Base-by-base conservation (phyloP, 2,113 vertebrate species). In the Heterochromis multidens region DNA sequence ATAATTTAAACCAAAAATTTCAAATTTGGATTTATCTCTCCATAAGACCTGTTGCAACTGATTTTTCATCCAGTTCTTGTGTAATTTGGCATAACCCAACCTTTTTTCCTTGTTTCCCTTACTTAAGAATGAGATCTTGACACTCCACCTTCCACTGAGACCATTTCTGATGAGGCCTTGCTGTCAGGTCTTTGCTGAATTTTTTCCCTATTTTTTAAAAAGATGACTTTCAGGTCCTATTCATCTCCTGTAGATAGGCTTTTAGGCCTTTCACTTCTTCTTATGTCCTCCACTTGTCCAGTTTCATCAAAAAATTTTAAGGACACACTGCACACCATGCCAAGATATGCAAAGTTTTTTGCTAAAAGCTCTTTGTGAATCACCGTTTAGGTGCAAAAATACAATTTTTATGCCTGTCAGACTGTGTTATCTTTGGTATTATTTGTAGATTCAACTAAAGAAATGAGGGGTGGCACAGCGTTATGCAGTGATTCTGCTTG, bases 1-100 rank as follows among this genome's bases (percentile, higher is more conserved):
- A 27, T 25, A 6, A n/a, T 7, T 43, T 43, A 43, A 25, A 43
- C 4, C 0, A 25, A 17, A 16, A 43, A 43, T 17, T 25, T 37
- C 8, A 37, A 40, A 40, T 40, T 40, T 67, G 3, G 63, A 27
- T 46, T 46, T 4, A 11, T 46, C 37, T 11, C 29, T 46, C 14
- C 14, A 46, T 46, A 46, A 6, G 43, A 37, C 35, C 35, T 35
- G 6, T 35, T 35, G 4, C 33, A 6, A 2, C 35, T 37, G 35
- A 37, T 46, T 5, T 46, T 16, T 5, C 5, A 5, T 46, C 43
- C 23, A 46, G 14, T 43, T 70, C 37, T 70, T 27, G 37, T 27
- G 37, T 2, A 46, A 2, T 43, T 67, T 67, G n/a, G 16, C 37
- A 43, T 37, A 43, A 13, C 0, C 43, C 63, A 43, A 1, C 63